Base-by-base conservation (phyloP, 2,113 vertebrate species). In the Tupaia chinensis region DNA sequence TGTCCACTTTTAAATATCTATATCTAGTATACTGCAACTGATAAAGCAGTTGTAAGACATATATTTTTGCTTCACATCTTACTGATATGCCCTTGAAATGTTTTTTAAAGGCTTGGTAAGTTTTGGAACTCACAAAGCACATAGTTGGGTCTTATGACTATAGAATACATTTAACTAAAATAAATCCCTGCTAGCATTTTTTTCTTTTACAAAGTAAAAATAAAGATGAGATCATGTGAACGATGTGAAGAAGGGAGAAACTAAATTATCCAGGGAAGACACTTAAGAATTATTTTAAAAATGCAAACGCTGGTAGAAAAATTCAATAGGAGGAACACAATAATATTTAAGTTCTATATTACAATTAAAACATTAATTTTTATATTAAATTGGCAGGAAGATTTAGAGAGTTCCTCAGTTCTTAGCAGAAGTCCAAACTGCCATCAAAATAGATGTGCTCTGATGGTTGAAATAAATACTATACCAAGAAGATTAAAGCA, bases 401-500 rank as follows among this genome's bases (percentile, higher is more conserved):
- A 91, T 34, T 93, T 54, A 60, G 74, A 92, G n/a, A 94, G 60
- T 77, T 89, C 56, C 61, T 87, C n/a, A 89, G 78, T 32, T 93
- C 66, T 86, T 93, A 88, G 34, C 56, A 54, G 20, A 95, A 89
- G 61, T 90, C 60, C 53, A 92, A 95, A 90, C 44, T 83, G 25
- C 66, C 72, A 88, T 90, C 93, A 91, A 97, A 96, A 96, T 80
- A 82, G 85, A 93, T 72, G 76, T 32, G 56, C 74, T 93, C 68
- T 91, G 79, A 94, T 32, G 85, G 58, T 58, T 93, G 84, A 94
- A 96, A 88, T 92, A 96, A 97, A 95, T 80, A 56, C 69, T 84
- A 87, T 27, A 85, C 32, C 81, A 95, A 95, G 80, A 92, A 92
- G 15, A 97, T 80, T 56, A 98, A 97, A 95, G 84, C 25, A 95